Evolutionary conservation across 2,888 invertebrate species (phyloP).

Genomic region (Gastracanthus pulcherrimus): DNA sequence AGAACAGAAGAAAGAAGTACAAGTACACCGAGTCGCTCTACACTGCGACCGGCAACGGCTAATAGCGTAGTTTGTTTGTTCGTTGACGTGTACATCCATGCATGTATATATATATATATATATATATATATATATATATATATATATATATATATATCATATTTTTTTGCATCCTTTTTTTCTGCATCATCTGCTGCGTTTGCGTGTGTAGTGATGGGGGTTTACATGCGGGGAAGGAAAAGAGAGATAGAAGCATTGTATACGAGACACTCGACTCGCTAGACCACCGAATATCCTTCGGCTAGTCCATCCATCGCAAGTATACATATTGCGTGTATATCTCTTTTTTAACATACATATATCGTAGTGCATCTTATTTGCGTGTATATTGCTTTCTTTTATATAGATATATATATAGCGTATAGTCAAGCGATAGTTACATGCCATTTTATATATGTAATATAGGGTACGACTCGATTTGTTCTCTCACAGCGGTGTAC

Average conservation of each 20-base stretch:
- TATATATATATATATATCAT: no score
- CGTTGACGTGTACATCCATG: no score
- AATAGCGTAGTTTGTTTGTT: no score
- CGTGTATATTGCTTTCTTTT: slow-evolving; percentile 24
- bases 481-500: background rate
- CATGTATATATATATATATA: no score
- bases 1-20: background rate
- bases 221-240: background rate
- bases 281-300: slow-evolving; percentile 15
- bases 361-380: slow-evolving; percentile 40
- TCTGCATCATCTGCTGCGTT: background rate
- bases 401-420: slow-evolving; percentile 33
- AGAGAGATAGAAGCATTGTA: background rate
- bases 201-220: no score
- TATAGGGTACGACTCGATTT: no score
- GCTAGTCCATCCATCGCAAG: background rate
- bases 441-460: no score
- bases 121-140: no score
- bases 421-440: slow-evolving; percentile 53
- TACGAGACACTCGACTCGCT: slow-evolving; percentile 4
- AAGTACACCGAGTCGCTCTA: no score
- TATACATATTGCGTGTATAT: background rate
- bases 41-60: no score
- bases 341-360: slow-evolving; percentile 8
- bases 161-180: background rate